Conservation (phyloP, 1,140 invertebrate species). For the Polypedilum pembai region DNA sequence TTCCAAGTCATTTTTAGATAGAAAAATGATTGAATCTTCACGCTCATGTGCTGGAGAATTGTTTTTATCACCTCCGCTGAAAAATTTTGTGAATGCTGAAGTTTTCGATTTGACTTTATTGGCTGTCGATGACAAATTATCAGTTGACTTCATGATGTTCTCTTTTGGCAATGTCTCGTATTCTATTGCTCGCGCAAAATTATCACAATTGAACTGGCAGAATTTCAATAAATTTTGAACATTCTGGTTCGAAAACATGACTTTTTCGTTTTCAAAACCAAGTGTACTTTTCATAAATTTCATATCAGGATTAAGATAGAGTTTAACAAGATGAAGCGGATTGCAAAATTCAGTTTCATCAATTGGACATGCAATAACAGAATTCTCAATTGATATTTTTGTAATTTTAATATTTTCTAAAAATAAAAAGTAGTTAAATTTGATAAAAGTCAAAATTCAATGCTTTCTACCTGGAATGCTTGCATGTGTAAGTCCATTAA, state of each 20-base stretch:
- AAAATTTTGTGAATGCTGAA: slow-evolving; percentile 48
- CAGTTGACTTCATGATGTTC: slow-evolving; percentile 38
- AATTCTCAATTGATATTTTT: slow-evolving; percentile 39
- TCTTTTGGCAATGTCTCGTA: slow-evolving; percentile 39
- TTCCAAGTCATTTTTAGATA: slow-evolving; percentile 53
- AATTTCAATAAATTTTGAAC: slow-evolving; percentile 55
- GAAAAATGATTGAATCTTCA: slow-evolving; percentile 54
- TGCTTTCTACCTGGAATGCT: slow-evolving; percentile 17
- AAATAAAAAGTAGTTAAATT: slow-evolving; percentile 30
- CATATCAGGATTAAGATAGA: slow-evolving; percentile 47
- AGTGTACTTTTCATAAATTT: slow-evolving; percentile 48
- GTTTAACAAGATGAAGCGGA: slow-evolving; percentile 37
- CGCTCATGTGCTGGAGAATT: slow-evolving; percentile 51
- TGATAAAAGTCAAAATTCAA: background rate
- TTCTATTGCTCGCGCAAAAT: slow-evolving; percentile 40
- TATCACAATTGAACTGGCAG: slow-evolving; percentile 51
- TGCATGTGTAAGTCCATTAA: slow-evolving; percentile 33
- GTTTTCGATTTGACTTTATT: slow-evolving; percentile 37
- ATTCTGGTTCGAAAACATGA: slow-evolving; percentile 52
- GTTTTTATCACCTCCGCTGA: slow-evolving; percentile 49
- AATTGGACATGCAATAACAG: slow-evolving; percentile 41
- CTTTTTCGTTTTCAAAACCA: slow-evolving; percentile 51
- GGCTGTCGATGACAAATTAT: slow-evolving; percentile 45
- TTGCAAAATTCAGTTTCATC: slow-evolving; percentile 38
- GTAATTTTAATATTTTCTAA: slow-evolving; percentile 40